Evolutionary conservation across 2,797 vertebrate genomes (phyloP).

Genomic region (Sciurus vulgaris): DNA sequence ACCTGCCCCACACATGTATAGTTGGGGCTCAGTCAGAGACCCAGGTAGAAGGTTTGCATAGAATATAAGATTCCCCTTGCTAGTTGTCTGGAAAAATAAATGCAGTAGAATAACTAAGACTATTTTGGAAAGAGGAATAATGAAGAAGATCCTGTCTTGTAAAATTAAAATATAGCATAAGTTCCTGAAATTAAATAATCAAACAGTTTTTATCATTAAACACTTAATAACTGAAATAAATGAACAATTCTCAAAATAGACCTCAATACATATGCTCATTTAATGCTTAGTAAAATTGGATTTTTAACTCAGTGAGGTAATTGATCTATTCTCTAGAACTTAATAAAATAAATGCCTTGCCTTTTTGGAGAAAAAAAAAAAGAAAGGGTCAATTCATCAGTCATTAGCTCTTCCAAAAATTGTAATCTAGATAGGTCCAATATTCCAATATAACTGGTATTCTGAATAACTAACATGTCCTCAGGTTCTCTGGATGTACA

Average conservation of each 20-base stretch:
- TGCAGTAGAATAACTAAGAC: not conserved
- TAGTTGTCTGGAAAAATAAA: not conserved
- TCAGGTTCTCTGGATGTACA: not conserved
- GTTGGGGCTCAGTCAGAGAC: not conserved
- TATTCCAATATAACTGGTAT: not conserved
- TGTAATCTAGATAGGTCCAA: not conserved
- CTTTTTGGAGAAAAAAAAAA: not conserved
- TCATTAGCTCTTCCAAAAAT: not conserved
- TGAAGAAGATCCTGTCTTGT: not conserved
- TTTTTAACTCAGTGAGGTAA: slow-evolving; percentile 9
- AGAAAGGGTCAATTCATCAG: not conserved
- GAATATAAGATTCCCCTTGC: not conserved
- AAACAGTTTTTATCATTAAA: not conserved
- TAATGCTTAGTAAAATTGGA: not conserved
- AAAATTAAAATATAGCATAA: not conserved
- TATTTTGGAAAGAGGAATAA: not conserved
- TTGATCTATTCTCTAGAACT: not conserved
- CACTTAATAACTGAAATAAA: not conserved
- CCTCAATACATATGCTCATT: not conserved
- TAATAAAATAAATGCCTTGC: not conserved
- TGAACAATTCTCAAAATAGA: not conserved
- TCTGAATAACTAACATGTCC: not conserved
- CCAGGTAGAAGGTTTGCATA: not conserved
- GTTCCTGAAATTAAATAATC: not conserved
- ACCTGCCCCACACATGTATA: not conserved